Evolutionary conservation across 2,888 invertebrate species (phyloP).

Genomic region (Crocallis elinguaria): DNA sequence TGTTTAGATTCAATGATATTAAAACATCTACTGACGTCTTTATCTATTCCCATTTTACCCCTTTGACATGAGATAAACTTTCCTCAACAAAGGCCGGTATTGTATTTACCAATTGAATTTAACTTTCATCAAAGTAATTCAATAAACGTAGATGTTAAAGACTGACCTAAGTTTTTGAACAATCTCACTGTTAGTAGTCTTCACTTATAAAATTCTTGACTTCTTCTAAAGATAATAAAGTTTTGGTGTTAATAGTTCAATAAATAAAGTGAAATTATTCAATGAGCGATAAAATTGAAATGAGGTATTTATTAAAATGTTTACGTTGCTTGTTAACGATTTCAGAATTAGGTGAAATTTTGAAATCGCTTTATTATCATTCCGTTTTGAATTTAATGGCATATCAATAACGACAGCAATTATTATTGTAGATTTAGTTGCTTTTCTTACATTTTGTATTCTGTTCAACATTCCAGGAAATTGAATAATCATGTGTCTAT

Average conservation of each 20-base stretch:
- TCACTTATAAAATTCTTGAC: conserved; percentile 33
- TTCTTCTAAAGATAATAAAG: conserved; percentile 45
- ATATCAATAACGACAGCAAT: conserved; percentile 69
- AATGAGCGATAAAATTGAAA: conserved; percentile 40
- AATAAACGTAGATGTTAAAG: conserved; percentile 53
- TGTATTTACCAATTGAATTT: conserved; percentile 22
- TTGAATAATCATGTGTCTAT: conserved; percentile 14
- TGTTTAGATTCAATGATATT: conserved; percentile 27
- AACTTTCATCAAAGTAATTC: conserved; percentile 39
- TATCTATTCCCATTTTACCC: conserved; percentile 13
- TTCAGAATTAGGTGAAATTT: conserved; percentile 45
- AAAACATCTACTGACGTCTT: conserved; percentile 24
- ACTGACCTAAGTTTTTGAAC: conserved; percentile 54
- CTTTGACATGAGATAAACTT: conserved; percentile 25
- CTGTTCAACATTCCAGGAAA: conserved; percentile 50
- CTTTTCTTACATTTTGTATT: conserved; percentile 54
- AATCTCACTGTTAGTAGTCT: conserved; percentile 40
- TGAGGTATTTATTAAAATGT: conserved; percentile 26
- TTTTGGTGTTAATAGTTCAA: conserved; percentile 49
- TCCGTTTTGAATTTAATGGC: conserved; percentile 67
- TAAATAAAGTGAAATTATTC: conserved; percentile 40
- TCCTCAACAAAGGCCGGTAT: conserved; percentile 26
- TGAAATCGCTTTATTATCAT: conserved; percentile 65
- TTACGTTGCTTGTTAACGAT: conserved; percentile 58
- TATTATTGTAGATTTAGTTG: conserved; percentile 61